phyloP scores from a whole-genome alignment of 2,113 vertebrate genomes.

The Cettia cetti region DNA sequence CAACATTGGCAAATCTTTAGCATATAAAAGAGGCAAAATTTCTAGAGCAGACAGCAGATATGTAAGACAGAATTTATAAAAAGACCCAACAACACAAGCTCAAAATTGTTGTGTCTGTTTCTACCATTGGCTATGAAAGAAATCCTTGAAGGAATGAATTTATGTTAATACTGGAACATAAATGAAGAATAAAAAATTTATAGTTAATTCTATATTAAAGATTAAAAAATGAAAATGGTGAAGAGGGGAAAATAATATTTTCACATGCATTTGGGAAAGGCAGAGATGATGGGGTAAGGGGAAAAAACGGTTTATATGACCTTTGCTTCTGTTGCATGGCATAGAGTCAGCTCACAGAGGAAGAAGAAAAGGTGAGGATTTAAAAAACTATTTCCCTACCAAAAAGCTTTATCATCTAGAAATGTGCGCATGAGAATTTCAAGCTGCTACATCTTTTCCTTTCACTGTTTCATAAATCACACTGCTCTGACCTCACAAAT shows the following conservation, averaged over 20 bases:
- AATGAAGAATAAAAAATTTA: neutral
- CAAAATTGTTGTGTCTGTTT: neutral
- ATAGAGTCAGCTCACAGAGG: neutral
- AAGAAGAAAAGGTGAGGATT: neutral
- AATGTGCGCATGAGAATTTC: neutral
- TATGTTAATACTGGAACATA: conserved; percentile 17
- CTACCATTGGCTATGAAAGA: neutral
- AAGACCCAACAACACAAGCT: neutral
- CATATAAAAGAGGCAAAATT: neutral
- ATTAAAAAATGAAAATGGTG: neutral
- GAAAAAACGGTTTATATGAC: neutral
- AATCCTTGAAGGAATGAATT: conserved; percentile 28
- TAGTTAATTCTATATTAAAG: neutral
- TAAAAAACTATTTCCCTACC: neutral
- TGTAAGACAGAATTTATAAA: neutral
- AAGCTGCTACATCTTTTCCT: conserved; percentile 7
- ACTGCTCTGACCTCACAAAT: neutral
- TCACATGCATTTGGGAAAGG: neutral
- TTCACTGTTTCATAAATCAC: conserved; percentile 12
- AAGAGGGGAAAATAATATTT: neutral
- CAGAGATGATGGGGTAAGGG: neutral
- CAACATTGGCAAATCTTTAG: neutral
- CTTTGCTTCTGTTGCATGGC: neutral
- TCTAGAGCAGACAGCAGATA: neutral
- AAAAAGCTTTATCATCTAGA: neutral